Evolutionary conservation across 2,888 invertebrate genomes (phyloP), one percentile per base, ranked within the genome.

Genomic region (Leptinotarsa juncta): DNA sequence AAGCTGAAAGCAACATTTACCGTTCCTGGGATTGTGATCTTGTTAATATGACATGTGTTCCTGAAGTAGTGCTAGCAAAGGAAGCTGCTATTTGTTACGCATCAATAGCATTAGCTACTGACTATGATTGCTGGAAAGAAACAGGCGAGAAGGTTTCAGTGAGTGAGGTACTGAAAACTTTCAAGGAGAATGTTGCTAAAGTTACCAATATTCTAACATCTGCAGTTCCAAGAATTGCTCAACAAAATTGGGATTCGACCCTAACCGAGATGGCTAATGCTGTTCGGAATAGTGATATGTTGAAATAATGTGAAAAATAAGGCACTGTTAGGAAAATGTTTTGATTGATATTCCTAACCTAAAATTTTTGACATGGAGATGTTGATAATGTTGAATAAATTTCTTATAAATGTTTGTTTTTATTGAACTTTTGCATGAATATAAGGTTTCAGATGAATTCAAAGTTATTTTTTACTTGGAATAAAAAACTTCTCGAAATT

Each of bases 61-160:
- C 99, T 0, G 99, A 99, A 91, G 98, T 96, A 88, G 92, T 94
- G 49, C 87, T 99, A 76, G 99, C 99, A 0, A 97, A 97, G 87
- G 99, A 99, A 89, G 94, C 95, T 0, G 98, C 98, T 0, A 87
- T 99, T 72, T 93, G 96, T 76, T 99, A 99, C 88, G 97, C 95
- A 0, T 92, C 96, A 0, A 91, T 99, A 32, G 99, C 97, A 1
- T 91, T 99, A 85, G 96, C 96, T n/a, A 99, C 99, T 0, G 99
- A 99, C 88, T 99, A 98, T 86, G 99, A 99, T 87, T 97, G 98
- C 84, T 99, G 99, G 99, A 92, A 93, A 82, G 94, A 94, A 75
- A 89, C 90, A 51, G 93, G 90, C 50, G 92, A 91, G 65, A 88
- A 91, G 88, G 95, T 97, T 14, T 92, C 92, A 4, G 92, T 92